phyloP scores from a whole-genome alignment of 2,797 vertebrate genomes.

The Semotilus atromaculatus region DNA sequence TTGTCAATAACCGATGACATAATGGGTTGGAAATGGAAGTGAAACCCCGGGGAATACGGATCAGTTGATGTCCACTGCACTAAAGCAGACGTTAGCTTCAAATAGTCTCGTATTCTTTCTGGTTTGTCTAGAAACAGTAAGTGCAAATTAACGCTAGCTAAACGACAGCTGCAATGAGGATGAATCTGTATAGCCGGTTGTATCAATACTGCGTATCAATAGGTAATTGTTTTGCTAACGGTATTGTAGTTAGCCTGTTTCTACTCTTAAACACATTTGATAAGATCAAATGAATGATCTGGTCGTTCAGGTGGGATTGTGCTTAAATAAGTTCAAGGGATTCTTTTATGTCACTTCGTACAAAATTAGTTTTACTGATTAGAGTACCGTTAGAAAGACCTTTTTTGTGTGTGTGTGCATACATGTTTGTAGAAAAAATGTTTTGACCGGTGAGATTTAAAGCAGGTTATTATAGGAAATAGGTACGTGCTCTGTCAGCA shows the following conservation, averaged over 20 bases:
- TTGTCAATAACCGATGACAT: conserved; percentile 60
- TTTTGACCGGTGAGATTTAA: conserved; percentile 11
- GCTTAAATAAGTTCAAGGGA: not conserved
- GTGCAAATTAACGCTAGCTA: conserved; percentile 18
- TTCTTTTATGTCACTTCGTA: not conserved
- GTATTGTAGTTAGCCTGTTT: conserved; percentile 47
- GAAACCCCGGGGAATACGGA: conserved; percentile 38
- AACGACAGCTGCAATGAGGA: conserved; percentile 41
- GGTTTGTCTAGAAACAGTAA: conserved; percentile 14
- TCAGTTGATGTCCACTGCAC: conserved; percentile 47
- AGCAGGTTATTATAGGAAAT: conserved; percentile 11
- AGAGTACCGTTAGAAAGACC: not conserved
- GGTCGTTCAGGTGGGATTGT: not conserved
- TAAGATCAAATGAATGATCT: conserved; percentile 37
- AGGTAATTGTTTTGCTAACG: conserved; percentile 47
- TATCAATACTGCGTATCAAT: conserved; percentile 42
- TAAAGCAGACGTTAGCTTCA: conserved; percentile 44
- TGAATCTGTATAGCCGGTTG: conserved; percentile 33
- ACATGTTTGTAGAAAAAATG: not conserved
- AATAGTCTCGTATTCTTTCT: conserved; percentile 22
- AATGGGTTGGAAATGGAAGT: conserved; percentile 53
- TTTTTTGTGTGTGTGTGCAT: not conserved
- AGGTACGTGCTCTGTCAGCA: conserved; percentile 33
- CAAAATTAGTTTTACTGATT: conserved; percentile 8
- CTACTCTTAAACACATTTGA: conserved; percentile 36